phyloP scores from a whole-genome alignment of 2,797 vertebrate genomes.

The Myotis daubentonii region DNA sequence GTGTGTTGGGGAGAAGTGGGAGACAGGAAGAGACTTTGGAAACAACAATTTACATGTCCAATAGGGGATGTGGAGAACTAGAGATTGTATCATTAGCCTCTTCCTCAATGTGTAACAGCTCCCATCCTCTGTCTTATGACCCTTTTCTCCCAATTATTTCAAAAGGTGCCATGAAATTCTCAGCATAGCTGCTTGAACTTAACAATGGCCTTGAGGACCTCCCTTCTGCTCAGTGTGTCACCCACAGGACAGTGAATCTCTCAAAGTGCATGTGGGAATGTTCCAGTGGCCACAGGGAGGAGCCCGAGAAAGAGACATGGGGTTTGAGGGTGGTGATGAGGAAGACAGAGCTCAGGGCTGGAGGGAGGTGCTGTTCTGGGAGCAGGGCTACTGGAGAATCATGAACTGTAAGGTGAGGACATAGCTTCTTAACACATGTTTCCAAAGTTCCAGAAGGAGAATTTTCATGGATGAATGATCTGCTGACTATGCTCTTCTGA shows the following conservation, averaged over 20 bases:
- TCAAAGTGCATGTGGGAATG: not conserved
- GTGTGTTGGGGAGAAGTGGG: not conserved
- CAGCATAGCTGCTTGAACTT: constrained; percentile 11
- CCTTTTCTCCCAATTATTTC: constrained; percentile 43
- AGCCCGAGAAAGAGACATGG: not conserved
- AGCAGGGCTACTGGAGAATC: not conserved
- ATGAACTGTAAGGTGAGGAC: not conserved
- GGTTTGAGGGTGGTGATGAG: not conserved
- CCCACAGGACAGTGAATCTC: not conserved
- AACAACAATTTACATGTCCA: not conserved
- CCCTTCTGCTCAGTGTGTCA: not conserved
- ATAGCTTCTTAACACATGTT: not conserved
- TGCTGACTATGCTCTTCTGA: not conserved
- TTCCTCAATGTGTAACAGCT: constrained; percentile 12
- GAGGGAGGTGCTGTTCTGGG: not conserved
- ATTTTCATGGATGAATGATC: not conserved
- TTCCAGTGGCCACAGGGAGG: not conserved
- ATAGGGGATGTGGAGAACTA: not conserved
- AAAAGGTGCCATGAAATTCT: constrained; percentile 41
- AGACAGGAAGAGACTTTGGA: constrained; percentile 26
- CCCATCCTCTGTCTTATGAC: constrained; percentile 35
- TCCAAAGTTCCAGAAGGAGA: not conserved
- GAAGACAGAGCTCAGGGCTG: not conserved
- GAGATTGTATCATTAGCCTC: not conserved
- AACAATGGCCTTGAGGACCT: not conserved